A percentile compares a stretch with the other conserved stretches of the same genome.
Conservation (phyloP, 2,797 vertebrate species). For the Xiphophorus birchmanni region DNA sequence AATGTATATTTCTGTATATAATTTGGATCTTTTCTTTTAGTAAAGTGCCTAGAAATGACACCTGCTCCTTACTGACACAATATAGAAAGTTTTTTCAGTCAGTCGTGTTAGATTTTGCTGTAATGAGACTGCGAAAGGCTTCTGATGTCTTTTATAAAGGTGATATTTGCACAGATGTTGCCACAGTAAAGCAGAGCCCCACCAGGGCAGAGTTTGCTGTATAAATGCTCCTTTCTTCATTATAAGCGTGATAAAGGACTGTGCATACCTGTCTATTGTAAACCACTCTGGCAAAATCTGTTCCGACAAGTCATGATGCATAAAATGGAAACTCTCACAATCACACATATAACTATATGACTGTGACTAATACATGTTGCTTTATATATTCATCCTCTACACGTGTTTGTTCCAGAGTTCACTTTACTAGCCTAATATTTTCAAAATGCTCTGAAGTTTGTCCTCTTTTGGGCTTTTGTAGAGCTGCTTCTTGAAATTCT, state of each 20-base stretch:
- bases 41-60: neutral
- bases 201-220: neutral
- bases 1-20: neutral
- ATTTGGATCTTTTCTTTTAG: neutral
- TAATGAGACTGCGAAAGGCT: neutral
- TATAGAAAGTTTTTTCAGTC: neutral
- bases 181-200: neutral
- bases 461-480: slow-evolving; percentile 18
- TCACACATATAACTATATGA: neutral
- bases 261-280: slow-evolving; percentile 3
- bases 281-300: slow-evolving; percentile 4
- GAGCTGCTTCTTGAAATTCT: slow-evolving; percentile 17
- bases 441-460: slow-evolving; percentile 9
- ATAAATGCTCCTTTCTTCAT: neutral
- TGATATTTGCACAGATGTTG: neutral
- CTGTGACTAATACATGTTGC: neutral
- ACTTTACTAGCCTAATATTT: neutral
- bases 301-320: neutral
- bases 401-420: neutral
- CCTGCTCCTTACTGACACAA: neutral
- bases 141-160: neutral
- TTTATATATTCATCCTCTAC: neutral
- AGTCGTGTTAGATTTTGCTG: neutral
- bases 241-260: neutral
- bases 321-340: neutral